These are phyloP conservation scores for Aspidiotus rigidus DNA, from an alignment of 2,888 invertebrate species.

Conservation along the genomic window DNA sequence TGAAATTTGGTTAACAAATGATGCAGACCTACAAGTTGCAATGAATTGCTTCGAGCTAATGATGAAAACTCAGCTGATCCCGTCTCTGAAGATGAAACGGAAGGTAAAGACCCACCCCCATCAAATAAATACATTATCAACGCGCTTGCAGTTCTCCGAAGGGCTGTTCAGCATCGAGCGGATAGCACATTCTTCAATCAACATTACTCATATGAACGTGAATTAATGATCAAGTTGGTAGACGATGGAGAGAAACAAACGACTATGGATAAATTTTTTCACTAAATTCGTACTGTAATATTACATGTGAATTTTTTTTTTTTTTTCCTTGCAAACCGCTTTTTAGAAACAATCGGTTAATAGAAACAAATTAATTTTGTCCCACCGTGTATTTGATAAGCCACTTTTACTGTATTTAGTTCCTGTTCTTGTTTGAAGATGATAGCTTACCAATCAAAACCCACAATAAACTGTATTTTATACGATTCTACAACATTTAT, in stretches of 20 bases:
- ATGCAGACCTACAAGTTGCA: neutral
- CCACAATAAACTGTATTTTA: too few relatives aligned
- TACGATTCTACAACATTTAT: too few relatives aligned
- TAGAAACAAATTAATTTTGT: too few relatives aligned
- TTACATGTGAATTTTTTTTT: too few relatives aligned
- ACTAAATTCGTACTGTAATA: too few relatives aligned
- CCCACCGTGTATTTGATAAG: too few relatives aligned
- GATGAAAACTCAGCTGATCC: conserved; percentile 7
- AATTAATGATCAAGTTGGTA: conserved; percentile 5
- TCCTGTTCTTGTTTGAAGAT: too few relatives aligned
- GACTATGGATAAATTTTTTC: conserved; percentile 1
- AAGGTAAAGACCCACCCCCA: conserved; percentile 11
- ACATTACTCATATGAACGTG: conserved; percentile 8
- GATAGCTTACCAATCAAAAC: too few relatives aligned
- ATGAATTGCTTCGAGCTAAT: conserved; percentile 7
- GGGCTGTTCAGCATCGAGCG: conserved; percentile 9
- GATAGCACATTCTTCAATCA: conserved; percentile 10
- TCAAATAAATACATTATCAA: conserved; percentile 9
- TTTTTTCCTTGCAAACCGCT: too few relatives aligned
- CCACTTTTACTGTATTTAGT: too few relatives aligned
- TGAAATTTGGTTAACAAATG: neutral
- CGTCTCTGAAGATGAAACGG: conserved; percentile 2
- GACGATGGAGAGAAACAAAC: conserved; percentile 9
- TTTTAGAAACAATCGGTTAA: too few relatives aligned
- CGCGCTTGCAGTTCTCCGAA: conserved; percentile 6